Conservation (phyloP, 1,140 invertebrate genomes). For the Drosophila yakuba region DNA sequence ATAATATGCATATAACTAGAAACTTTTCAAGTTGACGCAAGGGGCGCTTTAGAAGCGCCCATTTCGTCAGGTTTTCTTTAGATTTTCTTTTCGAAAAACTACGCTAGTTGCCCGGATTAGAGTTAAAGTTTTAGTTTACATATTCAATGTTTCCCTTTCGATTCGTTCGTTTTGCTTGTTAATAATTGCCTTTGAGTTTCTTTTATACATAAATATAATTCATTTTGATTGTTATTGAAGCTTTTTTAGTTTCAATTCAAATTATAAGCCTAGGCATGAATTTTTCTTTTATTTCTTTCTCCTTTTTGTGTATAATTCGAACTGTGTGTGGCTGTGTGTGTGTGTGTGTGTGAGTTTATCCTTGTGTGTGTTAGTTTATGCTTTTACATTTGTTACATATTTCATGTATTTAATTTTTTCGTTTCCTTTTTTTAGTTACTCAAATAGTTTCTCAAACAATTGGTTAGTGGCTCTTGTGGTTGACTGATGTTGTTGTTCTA, state of each 20-base stretch:
- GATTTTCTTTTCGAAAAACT: constrained; percentile 53
- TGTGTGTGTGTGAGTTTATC: constrained; percentile 40
- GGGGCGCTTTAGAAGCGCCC: constrained; percentile 62
- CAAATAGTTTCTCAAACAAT: constrained; percentile 70
- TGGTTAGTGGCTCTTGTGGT: constrained; percentile 45
- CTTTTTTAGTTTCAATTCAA: constrained; percentile 64
- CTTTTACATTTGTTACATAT: constrained; percentile 72
- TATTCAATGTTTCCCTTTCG: constrained; percentile 49
- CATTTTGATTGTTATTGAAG: constrained; percentile 73
- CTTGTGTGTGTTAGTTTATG: constrained; percentile 57
- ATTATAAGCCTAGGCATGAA: constrained; percentile 74
- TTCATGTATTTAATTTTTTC: constrained; percentile 61
- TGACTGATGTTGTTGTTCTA: constrained; percentile 43
- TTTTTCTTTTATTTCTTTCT: constrained; percentile 29
- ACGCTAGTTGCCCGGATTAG: constrained; percentile 49
- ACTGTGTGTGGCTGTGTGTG: constrained; percentile 52
- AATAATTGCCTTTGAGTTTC: constrained; percentile 52
- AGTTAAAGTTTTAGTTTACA: constrained; percentile 67
- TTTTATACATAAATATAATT: constrained; percentile 74
- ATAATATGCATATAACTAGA: constrained; percentile 64
- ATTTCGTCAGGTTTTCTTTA: constrained; percentile 32
- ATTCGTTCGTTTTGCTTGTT: constrained; percentile 49
- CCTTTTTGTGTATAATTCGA: constrained; percentile 75
- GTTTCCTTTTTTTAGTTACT: constrained; percentile 64
- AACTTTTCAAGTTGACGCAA: constrained; percentile 55